Evolutionary conservation across 2,797 vertebrate species (phyloP).

Genomic region (Helostoma temminkii): DNA sequence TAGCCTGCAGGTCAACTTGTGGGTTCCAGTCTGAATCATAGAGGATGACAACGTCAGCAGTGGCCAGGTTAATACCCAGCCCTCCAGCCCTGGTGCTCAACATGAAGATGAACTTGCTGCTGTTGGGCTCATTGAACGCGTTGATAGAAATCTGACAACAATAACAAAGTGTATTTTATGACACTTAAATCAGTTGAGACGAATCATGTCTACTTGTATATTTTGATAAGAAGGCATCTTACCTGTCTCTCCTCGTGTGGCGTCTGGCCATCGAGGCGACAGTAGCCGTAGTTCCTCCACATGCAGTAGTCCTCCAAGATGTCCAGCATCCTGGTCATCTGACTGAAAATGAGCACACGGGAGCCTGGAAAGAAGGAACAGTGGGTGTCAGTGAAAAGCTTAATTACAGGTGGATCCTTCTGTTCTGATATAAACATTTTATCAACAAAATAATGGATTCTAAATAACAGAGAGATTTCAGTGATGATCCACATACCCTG

Average conservation of each 20-base stretch:
- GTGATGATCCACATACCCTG: slow-evolving; percentile 85
- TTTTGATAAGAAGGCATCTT: slow-evolving; percentile 8
- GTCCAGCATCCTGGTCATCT: slow-evolving; percentile 98
- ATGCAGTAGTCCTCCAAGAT: slow-evolving; percentile 99
- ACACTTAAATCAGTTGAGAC: neutral
- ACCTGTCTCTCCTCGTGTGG: slow-evolving; percentile 99
- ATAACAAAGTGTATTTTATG: neutral
- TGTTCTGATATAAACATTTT: neutral
- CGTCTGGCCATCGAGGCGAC: slow-evolving; percentile 96
- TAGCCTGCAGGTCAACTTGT: slow-evolving; percentile 98
- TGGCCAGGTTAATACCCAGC: slow-evolving; percentile 98
- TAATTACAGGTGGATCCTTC: no score
- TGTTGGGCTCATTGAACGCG: slow-evolving; percentile 93
- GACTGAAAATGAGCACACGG: slow-evolving; percentile 97
- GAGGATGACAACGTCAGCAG: slow-evolving; percentile 97
- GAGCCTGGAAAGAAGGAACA: slow-evolving; percentile 83
- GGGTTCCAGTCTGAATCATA: slow-evolving; percentile 99
- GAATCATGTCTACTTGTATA: neutral
- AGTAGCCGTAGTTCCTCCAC: slow-evolving; percentile 98
- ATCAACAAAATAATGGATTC: neutral
- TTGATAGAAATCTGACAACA: slow-evolving; percentile 94
- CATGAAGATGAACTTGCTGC: slow-evolving; percentile 98
- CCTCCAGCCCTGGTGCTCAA: slow-evolving; percentile 97
- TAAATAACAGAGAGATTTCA: no score
- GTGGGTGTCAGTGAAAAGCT: neutral